phyloP scores from a whole-genome alignment of 2,797 vertebrate genomes.

The Yasuhikotakia modesta region DNA sequence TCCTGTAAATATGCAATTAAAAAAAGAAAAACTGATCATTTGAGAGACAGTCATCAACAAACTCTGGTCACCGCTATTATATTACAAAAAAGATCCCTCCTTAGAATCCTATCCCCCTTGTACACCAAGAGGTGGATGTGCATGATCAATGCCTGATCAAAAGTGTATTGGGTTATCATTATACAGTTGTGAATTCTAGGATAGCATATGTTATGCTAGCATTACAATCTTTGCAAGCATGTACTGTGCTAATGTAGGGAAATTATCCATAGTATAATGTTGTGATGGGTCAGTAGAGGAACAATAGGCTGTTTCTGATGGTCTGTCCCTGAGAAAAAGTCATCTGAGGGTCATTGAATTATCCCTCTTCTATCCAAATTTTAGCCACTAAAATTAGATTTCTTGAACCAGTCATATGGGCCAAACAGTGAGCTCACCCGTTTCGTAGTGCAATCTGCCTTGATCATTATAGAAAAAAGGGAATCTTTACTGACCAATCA shows the following conservation, averaged over 20 bases:
- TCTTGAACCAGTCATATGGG: conserved; percentile 42
- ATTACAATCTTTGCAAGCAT: too few species aligned
- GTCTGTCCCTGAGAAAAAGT: background rate
- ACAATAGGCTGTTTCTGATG: background rate
- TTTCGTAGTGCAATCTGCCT: conserved; percentile 11
- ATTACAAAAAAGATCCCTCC: background rate
- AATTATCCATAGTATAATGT: background rate
- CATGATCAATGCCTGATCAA: too few species aligned
- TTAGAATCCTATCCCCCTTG: too few species aligned
- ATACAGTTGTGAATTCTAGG: too few species aligned
- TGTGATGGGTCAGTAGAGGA: background rate
- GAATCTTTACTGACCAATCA: conserved; percentile 14
- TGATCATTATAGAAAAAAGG: conserved; percentile 25
- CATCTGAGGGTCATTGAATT: conserved; percentile 42
- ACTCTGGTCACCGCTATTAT: conserved; percentile 18
- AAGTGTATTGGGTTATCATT: too few species aligned
- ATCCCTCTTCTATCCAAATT: conserved; percentile 23
- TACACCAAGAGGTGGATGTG: too few species aligned
- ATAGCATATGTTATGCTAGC: too few species aligned
- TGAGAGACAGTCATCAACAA: background rate
- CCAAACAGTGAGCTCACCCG: conserved; percentile 43
- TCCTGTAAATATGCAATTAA: background rate
- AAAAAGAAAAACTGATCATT: conserved; percentile 1
- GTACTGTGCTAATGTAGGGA: background rate
- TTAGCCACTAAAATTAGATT: conserved; percentile 52